phyloP scores from a whole-genome alignment of 2,888 invertebrate species.

The Leucania comma region DNA sequence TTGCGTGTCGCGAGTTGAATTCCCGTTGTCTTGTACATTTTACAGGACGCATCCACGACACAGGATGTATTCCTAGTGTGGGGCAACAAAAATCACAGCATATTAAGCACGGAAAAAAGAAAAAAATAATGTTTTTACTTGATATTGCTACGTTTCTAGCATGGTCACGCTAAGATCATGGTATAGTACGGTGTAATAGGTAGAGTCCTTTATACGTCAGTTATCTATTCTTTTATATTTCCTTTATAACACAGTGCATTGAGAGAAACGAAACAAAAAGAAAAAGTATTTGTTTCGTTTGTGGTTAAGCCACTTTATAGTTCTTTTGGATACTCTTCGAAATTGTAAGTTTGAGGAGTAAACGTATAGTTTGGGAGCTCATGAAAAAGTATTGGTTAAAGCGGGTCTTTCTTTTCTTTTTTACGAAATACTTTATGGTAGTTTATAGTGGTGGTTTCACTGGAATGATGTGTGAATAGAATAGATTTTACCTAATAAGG shows the following conservation, averaged over 20 bases:
- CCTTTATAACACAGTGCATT: slow-evolving; percentile 12
- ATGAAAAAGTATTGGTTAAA: slow-evolving; percentile 28
- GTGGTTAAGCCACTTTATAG: slow-evolving; percentile 35
- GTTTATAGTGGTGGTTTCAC: not conserved
- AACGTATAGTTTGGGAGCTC: slow-evolving; percentile 33
- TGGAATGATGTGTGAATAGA: not conserved
- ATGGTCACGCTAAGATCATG: not conserved
- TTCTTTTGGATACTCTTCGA: slow-evolving; percentile 23
- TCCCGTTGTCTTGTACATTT: no score
- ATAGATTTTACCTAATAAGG: not conserved
- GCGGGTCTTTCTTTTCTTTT: slow-evolving; percentile 2
- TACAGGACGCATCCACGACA: no score
- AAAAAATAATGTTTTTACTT: no score
- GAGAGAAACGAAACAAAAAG: not conserved
- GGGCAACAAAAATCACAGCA: no score
- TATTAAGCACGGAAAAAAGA: not conserved
- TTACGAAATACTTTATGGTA: not conserved
- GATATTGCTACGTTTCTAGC: no score
- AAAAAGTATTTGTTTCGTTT: slow-evolving; percentile 24
- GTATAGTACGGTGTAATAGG: not conserved
- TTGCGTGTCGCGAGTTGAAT: no score
- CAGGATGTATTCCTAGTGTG: no score
- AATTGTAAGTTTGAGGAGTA: slow-evolving; percentile 38
- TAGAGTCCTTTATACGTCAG: slow-evolving; percentile 15
- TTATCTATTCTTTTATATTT: slow-evolving; percentile 26